Conservation (phyloP, 2,797 vertebrate genomes). For the Clarias pachynema region DNA sequence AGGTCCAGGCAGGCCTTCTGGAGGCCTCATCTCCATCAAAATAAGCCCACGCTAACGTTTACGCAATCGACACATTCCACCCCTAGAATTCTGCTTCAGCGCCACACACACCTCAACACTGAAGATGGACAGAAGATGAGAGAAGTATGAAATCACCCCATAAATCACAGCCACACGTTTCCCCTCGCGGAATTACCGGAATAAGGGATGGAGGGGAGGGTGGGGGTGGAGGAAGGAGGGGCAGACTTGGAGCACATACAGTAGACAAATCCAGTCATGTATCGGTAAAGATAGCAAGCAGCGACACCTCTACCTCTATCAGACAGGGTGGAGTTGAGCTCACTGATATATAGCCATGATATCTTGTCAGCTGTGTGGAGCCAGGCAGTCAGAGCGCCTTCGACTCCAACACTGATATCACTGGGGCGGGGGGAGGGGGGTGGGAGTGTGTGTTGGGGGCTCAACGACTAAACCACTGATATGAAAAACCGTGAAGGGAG, state of each 20-base stretch:
- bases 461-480: conserved; percentile 1
- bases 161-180: conserved; percentile 26
- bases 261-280: conserved; percentile 28
- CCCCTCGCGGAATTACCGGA: neutral
- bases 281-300: conserved; percentile 32
- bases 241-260: neutral
- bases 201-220: neutral
- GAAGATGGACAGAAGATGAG: neutral
- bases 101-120: conserved; percentile 11
- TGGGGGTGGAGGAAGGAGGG: neutral
- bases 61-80: conserved; percentile 52
- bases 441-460: neutral
- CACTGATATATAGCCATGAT: conserved; percentile 40
- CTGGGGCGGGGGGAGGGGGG: neutral
- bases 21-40: conserved; percentile 42
- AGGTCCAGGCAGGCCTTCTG: conserved; percentile 51
- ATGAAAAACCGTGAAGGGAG: neutral
- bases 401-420: conserved; percentile 39
- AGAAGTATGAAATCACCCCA: conserved; percentile 20
- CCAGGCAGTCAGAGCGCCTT: conserved; percentile 39
- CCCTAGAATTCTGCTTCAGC: conserved; percentile 43
- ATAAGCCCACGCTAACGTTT: conserved; percentile 51
- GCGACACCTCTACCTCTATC: conserved; percentile 45
- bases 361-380: conserved; percentile 29
- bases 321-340: conserved; percentile 47